phyloP scores from a whole-genome alignment of 2,888 invertebrate species.

The Drosophila affinis region DNA sequence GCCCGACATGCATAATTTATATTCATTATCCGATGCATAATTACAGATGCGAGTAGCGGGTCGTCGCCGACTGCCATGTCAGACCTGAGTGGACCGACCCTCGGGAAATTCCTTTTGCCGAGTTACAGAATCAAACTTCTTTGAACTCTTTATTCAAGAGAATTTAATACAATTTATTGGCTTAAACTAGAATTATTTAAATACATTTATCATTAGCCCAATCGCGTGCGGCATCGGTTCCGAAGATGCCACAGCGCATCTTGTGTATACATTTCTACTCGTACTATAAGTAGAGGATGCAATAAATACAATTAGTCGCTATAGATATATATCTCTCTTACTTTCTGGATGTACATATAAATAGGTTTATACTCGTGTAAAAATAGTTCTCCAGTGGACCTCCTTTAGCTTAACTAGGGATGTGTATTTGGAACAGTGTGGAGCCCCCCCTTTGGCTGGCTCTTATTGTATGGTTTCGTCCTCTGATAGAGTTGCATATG shows the following conservation, averaged over 20 bases:
- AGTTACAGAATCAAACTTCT: slow-evolving; percentile 19
- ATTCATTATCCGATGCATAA: slow-evolving; percentile 78
- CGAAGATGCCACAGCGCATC: slow-evolving; percentile 30
- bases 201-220: slow-evolving; percentile 47
- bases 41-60: slow-evolving; percentile 57
- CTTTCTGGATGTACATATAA: slow-evolving; percentile 24
- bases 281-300: slow-evolving; percentile 29
- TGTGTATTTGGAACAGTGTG: slow-evolving; percentile 71
- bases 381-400: slow-evolving; percentile 39
- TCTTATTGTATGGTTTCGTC: slow-evolving; percentile 41
- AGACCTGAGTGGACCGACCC: neutral
- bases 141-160: slow-evolving; percentile 63
- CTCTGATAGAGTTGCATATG: slow-evolving; percentile 37
- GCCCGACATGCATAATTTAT: slow-evolving; percentile 73
- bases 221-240: too few relatives aligned
- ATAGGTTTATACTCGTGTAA: slow-evolving; percentile 23
- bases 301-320: slow-evolving; percentile 32
- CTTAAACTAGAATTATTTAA: slow-evolving; percentile 51
- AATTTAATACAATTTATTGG: slow-evolving; percentile 29
- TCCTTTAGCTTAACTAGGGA: slow-evolving; percentile 50
- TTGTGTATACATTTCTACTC: neutral
- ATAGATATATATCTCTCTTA: slow-evolving; percentile 22
- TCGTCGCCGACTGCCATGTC: neutral
- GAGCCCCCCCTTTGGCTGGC: slow-evolving; percentile 25
- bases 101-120: neutral